phyloP scores from a whole-genome alignment of 2,113 vertebrate species.

The Zapus hudsonius region DNA sequence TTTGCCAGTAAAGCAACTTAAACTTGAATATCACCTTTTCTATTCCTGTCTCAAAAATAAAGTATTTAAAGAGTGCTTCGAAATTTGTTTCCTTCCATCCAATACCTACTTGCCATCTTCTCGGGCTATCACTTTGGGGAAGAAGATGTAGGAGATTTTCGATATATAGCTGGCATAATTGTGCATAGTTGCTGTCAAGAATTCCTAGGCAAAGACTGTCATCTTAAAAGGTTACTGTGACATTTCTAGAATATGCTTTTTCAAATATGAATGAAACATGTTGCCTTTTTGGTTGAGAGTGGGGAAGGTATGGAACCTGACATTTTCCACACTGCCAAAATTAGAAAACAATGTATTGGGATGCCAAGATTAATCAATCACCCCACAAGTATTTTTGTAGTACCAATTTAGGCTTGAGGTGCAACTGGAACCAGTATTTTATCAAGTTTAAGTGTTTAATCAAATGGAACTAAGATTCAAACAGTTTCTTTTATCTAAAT shows the following conservation, averaged over 20 bases:
- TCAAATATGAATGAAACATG: slow-evolving; percentile 80
- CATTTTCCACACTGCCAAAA: slow-evolving; percentile 79
- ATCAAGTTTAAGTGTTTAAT: slow-evolving; percentile 17
- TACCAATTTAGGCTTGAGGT: slow-evolving; percentile 25
- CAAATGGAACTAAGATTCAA: slow-evolving; percentile 31
- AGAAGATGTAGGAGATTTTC: slow-evolving; percentile 68
- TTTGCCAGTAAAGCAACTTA: not conserved
- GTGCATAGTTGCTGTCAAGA: slow-evolving; percentile 75
- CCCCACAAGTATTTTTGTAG: slow-evolving; percentile 55
- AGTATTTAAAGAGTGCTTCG: slow-evolving; percentile 44
- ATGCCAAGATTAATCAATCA: slow-evolving; percentile 79
- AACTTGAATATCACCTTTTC: slow-evolving; percentile 35
- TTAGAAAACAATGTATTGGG: slow-evolving; percentile 78
- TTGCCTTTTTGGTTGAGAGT: slow-evolving; percentile 78
- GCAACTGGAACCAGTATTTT: not conserved
- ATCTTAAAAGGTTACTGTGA: slow-evolving; percentile 86
- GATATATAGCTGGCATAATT: slow-evolving; percentile 75
- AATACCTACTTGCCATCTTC: slow-evolving; percentile 56
- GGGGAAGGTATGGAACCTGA: slow-evolving; percentile 75
- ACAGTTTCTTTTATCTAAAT: slow-evolving; percentile 34
- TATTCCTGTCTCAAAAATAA: slow-evolving; percentile 62
- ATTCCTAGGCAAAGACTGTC: slow-evolving; percentile 77
- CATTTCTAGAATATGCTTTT: slow-evolving; percentile 82
- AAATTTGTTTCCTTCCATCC: not conserved
- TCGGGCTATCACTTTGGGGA: slow-evolving; percentile 73